Percentiles rank a stretch among this genome's conserved stretches.
Evolutionary conservation across 2,797 vertebrate species (phyloP).

Genomic region (Trematomus bernacchii): DNA sequence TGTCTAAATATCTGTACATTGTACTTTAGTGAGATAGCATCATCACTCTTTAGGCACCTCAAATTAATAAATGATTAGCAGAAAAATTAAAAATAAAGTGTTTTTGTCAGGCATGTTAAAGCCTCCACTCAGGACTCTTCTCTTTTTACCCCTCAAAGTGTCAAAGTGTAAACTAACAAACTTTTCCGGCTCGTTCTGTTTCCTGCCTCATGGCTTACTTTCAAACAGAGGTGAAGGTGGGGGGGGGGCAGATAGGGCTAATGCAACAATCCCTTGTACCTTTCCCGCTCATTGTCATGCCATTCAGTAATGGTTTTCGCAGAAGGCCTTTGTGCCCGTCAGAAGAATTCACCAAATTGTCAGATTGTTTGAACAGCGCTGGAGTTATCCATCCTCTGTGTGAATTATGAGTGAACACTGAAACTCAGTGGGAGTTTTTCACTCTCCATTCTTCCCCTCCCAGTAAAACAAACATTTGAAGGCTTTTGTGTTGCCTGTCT

Average conservation of each 20-base stretch:
- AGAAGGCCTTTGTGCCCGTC: slow-evolving; percentile 60
- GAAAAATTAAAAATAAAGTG: not conserved
- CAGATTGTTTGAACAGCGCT: slow-evolving; percentile 77
- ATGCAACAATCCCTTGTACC: slow-evolving; percentile 32
- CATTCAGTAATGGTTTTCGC: slow-evolving; percentile 56
- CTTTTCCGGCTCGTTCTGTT: slow-evolving; percentile 15
- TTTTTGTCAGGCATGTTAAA: slow-evolving; percentile 12
- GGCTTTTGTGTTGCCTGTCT: slow-evolving; percentile 83
- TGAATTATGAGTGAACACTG: slow-evolving; percentile 68
- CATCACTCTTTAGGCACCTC: not conserved
- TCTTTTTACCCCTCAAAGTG: not conserved
- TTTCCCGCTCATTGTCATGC: slow-evolving; percentile 34
- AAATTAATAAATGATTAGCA: slow-evolving; percentile 20
- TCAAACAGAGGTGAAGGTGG: slow-evolving; percentile 41
- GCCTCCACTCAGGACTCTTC: not conserved
- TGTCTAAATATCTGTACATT: too few relatives aligned
- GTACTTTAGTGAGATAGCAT: not conserved
- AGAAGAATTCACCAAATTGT: slow-evolving; percentile 69
- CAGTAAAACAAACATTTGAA: slow-evolving; percentile 86
- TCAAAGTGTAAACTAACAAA: slow-evolving; percentile 49
- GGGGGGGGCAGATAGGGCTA: slow-evolving; percentile 24
- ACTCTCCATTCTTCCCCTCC: slow-evolving; percentile 62
- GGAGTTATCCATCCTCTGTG: slow-evolving; percentile 74
- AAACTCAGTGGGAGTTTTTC: slow-evolving; percentile 74
- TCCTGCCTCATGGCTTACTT: slow-evolving; percentile 37